These are phyloP conservation scores for Dermatemys mawii DNA, from an alignment of 2,113 vertebrate genomes.

Conservation along the genomic window DNA sequence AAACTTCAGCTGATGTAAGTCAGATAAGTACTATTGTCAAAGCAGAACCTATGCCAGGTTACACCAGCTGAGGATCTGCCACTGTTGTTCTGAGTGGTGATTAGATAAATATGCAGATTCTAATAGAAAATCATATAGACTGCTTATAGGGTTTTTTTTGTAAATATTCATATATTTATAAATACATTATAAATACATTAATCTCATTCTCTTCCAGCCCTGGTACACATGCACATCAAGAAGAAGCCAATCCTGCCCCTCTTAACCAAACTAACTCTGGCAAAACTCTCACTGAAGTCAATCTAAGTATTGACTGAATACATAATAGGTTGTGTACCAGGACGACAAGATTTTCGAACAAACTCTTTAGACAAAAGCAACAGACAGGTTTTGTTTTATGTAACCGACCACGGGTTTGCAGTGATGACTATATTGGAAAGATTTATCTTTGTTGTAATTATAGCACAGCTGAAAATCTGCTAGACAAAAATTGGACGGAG, in stretches of 20 bases:
- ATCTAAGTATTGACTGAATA: neutral
- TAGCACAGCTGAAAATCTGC: neutral
- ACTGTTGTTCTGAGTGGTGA: neutral
- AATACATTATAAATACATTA: neutral
- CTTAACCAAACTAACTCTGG: neutral
- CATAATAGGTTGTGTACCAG: neutral
- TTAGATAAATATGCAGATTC: neutral
- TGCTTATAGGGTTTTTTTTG: too few relatives aligned
- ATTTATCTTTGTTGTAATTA: neutral
- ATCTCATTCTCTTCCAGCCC: neutral
- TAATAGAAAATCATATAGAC: neutral
- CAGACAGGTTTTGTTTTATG: neutral
- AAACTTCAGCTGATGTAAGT: neutral
- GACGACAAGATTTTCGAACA: neutral
- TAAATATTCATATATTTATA: too few relatives aligned
- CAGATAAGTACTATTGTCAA: neutral
- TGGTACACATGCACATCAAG: neutral
- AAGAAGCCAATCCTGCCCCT: neutral
- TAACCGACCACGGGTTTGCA: neutral
- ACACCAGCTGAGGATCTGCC: neutral
- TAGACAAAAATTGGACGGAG: neutral
- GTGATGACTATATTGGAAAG: neutral
- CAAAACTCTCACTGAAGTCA: rapidly evolving
- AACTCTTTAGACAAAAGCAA: neutral
- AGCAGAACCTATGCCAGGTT: neutral